phyloP scores from a whole-genome alignment of 1,140 invertebrate species.

The Uloborus diversus region DNA sequence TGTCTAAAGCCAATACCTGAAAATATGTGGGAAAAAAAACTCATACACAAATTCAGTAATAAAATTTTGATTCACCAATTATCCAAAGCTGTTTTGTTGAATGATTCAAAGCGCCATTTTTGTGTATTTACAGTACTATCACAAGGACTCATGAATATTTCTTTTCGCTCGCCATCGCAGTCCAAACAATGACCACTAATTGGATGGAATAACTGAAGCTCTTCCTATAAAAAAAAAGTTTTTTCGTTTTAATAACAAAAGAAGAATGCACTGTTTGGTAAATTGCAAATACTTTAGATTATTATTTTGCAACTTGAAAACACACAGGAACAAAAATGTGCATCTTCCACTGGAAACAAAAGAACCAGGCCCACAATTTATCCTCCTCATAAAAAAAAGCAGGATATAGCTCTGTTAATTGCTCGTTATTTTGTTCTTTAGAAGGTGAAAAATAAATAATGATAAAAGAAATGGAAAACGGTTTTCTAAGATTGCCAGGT shows the following conservation, averaged over 20 bases:
- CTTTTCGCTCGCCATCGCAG: slow-evolving; percentile 74
- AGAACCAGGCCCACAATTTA: too few species aligned
- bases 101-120: slow-evolving; percentile 79
- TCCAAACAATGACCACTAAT: slow-evolving; percentile 78
- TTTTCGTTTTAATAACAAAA: not conserved
- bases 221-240: slow-evolving; percentile 68
- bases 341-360: too few species aligned
- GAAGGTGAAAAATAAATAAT: too few species aligned
- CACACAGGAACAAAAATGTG: too few species aligned
- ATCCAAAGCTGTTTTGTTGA: slow-evolving; percentile 74
- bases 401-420: too few species aligned
- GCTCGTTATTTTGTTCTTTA: too few species aligned
- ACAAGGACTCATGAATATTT: slow-evolving; percentile 80
- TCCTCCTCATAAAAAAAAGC: too few species aligned
- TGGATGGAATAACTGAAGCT: slow-evolving; percentile 77
- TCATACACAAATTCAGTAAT: not conserved
- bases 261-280: too few species aligned
- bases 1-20: not conserved
- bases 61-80: slow-evolving; percentile 65
- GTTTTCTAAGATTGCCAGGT: too few species aligned
- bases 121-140: slow-evolving; percentile 74
- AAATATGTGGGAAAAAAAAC: not conserved
- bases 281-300: too few species aligned
- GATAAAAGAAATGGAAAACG: too few species aligned
- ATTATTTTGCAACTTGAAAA: too few species aligned